phyloP scores from a whole-genome alignment of 2,113 vertebrate species.

The Ceyx cyanopectus region DNA sequence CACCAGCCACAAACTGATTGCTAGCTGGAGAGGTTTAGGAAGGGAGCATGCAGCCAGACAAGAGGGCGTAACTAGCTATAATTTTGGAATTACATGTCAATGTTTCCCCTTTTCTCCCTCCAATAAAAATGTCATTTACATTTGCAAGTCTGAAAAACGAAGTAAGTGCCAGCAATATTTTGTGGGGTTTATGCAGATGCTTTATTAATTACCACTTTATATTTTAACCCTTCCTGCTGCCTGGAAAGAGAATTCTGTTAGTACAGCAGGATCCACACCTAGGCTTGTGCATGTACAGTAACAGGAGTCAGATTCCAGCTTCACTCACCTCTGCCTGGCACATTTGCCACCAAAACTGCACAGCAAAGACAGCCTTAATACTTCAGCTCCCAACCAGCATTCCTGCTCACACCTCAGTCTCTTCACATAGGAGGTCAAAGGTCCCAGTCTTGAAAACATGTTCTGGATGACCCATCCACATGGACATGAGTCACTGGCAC shows the following conservation, averaged over 20 bases:
- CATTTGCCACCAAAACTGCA: not conserved
- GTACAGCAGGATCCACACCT: not conserved
- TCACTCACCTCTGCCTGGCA: not conserved
- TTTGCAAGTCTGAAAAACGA: not conserved
- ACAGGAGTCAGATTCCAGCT: not conserved
- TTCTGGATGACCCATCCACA: not conserved
- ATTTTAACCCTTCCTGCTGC: not conserved
- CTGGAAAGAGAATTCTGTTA: not conserved
- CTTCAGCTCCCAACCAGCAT: not conserved
- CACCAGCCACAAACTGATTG: not conserved
- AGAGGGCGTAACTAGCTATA: not conserved
- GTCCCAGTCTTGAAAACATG: not conserved
- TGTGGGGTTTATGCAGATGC: not conserved
- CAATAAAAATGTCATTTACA: not conserved
- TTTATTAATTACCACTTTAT: not conserved
- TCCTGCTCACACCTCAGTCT: not conserved
- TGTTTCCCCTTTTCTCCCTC: not conserved
- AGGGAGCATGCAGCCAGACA: not conserved
- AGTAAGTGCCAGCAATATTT: not conserved
- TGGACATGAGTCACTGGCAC: not conserved
- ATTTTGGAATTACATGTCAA: not conserved
- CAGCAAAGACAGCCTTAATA: not conserved
- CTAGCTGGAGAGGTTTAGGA: not conserved
- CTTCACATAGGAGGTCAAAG: not conserved
- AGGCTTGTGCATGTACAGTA: not conserved